Evolutionary conservation across 92 coral and sea anemone species (phyloP).

Genomic region (Actinostola sp.): DNA sequence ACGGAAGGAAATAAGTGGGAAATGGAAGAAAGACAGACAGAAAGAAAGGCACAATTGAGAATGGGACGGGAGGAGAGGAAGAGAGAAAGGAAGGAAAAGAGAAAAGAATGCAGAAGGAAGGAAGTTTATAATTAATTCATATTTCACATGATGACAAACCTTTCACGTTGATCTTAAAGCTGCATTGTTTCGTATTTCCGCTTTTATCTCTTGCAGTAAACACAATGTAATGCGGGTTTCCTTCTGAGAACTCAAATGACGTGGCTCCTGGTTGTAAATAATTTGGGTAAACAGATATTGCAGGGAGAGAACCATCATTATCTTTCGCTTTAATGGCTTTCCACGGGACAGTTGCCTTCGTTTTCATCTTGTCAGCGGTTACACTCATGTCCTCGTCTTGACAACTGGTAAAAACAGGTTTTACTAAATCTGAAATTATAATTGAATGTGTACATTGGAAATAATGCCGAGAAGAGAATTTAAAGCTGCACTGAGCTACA

Average conservation of each 20-base stretch:
- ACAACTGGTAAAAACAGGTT: slow-evolving; percentile 8
- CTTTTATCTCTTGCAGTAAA: slow-evolving; percentile 52
- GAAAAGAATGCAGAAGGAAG: too few species aligned
- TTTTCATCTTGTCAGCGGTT: slow-evolving; percentile 40
- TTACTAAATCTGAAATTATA: slow-evolving; percentile 13
- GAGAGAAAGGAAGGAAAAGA: too few species aligned
- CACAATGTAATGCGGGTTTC: slow-evolving; percentile 31
- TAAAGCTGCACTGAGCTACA: too few species aligned
- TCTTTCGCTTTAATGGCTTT: slow-evolving; percentile 41
- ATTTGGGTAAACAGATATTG: slow-evolving; percentile 28
- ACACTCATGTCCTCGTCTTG: slow-evolving; percentile 5
- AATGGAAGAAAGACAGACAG: too few species aligned
- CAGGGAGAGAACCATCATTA: slow-evolving; percentile 36
- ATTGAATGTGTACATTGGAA: too few species aligned
- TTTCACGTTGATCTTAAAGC: slow-evolving; percentile 39
- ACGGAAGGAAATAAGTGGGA: too few species aligned
- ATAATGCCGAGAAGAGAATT: too few species aligned
- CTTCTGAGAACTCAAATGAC: slow-evolving; percentile 47
- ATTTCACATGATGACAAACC: too few species aligned
- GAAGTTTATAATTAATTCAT: too few species aligned
- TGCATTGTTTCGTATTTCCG: slow-evolving; percentile 30
- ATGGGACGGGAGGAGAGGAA: too few species aligned
- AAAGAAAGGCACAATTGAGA: too few species aligned
- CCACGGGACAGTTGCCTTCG: slow-evolving; percentile 48
- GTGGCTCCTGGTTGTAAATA: slow-evolving; percentile 8